A percentile compares a stretch with the other conserved stretches of the same genome.
Conservation (phyloP, 2,888 invertebrate genomes). For the Euspilapteryx auroguttella region DNA sequence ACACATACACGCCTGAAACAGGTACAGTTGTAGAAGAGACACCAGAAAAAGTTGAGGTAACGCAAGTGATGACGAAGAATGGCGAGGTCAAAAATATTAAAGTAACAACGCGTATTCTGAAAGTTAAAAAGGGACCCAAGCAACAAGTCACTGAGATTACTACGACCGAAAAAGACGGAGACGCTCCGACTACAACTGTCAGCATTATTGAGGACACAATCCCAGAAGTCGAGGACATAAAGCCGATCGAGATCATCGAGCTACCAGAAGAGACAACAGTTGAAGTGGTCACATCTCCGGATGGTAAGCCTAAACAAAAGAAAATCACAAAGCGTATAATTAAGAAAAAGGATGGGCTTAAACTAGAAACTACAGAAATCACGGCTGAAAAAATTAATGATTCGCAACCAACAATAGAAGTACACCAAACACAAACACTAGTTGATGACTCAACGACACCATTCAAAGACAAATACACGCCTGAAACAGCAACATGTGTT, state of each 20-base stretch:
- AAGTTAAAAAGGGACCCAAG: conserved; percentile 10
- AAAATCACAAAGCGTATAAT: conserved; percentile 9
- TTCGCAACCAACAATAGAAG: conserved; percentile 14
- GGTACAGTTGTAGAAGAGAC: conserved; percentile 8
- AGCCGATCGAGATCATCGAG: conserved; percentile 6
- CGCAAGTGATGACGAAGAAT: conserved; percentile 12
- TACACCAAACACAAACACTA: conserved; percentile 17
- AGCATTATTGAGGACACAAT: conserved; percentile 11
- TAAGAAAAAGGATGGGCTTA: conserved; percentile 3
- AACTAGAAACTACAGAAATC: conserved; percentile 27
- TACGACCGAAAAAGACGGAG: conserved; percentile 13
- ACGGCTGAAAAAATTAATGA: conserved; percentile 40
- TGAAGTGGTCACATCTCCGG: conserved; percentile 6
- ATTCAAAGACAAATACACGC: conserved; percentile 9
- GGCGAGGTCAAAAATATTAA: conserved; percentile 10
- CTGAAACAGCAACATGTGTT: conserved; percentile 14
- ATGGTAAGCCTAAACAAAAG: conserved; percentile 10
- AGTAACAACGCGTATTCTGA: conserved; percentile 10
- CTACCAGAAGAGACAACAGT: conserved; percentile 13
- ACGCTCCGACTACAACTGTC: conserved; percentile 6
- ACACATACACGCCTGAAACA: conserved; percentile 4
- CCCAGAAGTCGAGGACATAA: conserved; percentile 3
- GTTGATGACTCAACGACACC: conserved; percentile 12
- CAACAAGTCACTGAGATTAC: conserved; percentile 14
- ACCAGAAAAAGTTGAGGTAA: conserved; percentile 5